Conservation (phyloP, 1,140 invertebrate genomes). For the Solenopsis fugax region DNA sequence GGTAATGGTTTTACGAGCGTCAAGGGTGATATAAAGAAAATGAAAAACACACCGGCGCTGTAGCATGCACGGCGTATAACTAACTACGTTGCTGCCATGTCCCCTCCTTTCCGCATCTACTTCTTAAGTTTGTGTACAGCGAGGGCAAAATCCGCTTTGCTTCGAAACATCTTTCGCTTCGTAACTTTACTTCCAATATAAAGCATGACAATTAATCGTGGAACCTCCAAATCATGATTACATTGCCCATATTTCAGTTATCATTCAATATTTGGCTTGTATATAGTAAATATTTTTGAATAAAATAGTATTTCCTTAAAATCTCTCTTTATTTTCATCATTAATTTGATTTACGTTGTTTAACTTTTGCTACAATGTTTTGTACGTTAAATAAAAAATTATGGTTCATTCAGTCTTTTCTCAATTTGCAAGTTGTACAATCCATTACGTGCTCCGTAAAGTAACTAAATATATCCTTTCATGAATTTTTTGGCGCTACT, state of each 20-base stretch:
- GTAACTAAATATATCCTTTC: slow-evolving; percentile 18
- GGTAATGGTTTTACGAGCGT: slow-evolving; percentile 94
- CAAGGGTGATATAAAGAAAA: slow-evolving; percentile 94
- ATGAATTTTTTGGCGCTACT: background rate
- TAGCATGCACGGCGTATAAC: slow-evolving; percentile 85
- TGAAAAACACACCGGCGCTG: slow-evolving; percentile 90
- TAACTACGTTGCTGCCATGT: slow-evolving; percentile 80
- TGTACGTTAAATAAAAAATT: slow-evolving; percentile 16
- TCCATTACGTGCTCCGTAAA: background rate
- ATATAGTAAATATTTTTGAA: background rate
- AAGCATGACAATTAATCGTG: slow-evolving; percentile 84
- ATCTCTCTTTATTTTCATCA: background rate
- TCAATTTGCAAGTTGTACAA: slow-evolving; percentile 27
- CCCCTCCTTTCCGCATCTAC: slow-evolving; percentile 76
- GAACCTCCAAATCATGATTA: background rate
- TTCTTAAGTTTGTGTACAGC: slow-evolving; percentile 83
- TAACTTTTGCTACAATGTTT: background rate
- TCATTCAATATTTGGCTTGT: background rate
- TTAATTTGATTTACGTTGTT: slow-evolving; percentile 23
- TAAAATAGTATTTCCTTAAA: background rate
- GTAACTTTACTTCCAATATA: slow-evolving; percentile 80
- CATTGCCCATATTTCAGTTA: background rate
- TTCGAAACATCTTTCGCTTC: slow-evolving; percentile 59
- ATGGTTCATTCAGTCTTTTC: background rate
- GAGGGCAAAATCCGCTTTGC: slow-evolving; percentile 7